phyloP scores from a whole-genome alignment of 2,113 vertebrate genomes.

The Aix galericulata region DNA sequence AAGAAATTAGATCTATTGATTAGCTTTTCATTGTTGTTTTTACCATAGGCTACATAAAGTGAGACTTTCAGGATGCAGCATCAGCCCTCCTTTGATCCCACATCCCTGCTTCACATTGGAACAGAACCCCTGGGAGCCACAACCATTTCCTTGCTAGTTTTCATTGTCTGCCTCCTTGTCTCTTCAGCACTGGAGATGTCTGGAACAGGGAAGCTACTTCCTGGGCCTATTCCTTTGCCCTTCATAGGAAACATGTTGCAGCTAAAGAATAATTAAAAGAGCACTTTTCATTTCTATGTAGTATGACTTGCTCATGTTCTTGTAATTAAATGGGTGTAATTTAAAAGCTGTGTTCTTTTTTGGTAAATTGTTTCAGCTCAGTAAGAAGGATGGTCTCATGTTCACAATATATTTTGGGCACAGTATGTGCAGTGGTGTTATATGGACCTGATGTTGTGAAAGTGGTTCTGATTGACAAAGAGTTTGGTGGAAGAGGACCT shows the following conservation, averaged over 20 bases:
- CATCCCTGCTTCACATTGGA: neutral
- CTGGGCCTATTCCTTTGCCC: neutral
- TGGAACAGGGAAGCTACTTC: neutral
- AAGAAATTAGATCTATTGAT: neutral
- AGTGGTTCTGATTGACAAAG: conserved; percentile 39
- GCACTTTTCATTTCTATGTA: neutral
- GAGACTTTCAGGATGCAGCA: neutral
- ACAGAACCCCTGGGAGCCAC: neutral
- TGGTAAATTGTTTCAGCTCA: neutral
- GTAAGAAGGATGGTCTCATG: conserved; percentile 8
- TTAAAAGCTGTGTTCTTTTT: neutral
- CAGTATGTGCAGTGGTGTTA: neutral
- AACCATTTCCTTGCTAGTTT: neutral
- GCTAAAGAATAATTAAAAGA: neutral
- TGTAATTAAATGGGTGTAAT: neutral
- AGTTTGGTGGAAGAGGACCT: conserved; percentile 58
- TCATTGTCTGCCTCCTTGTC: neutral
- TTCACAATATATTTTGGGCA: conserved; percentile 40
- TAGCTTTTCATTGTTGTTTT: neutral
- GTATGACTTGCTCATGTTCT: neutral
- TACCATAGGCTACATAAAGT: neutral
- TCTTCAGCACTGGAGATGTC: neutral
- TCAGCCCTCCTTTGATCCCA: neutral
- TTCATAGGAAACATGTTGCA: neutral
- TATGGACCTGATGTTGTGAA: conserved; percentile 57